phyloP scores from a whole-genome alignment of 2,797 vertebrate species.

The Tinamus major region DNA sequence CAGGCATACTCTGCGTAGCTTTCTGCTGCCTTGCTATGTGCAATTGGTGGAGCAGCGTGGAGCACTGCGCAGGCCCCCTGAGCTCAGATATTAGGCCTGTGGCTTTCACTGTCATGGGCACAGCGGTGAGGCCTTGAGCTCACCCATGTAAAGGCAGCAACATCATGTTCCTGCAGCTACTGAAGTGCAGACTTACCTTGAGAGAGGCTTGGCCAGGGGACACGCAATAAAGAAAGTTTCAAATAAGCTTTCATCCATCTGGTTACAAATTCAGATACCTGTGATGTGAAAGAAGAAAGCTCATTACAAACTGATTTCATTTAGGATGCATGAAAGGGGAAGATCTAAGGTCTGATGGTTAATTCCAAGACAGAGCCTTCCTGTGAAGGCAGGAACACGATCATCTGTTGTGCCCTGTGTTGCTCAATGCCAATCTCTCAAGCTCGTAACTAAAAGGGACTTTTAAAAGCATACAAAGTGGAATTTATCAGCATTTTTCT shows the following conservation, averaged over 20 bases:
- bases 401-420: background rate
- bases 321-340: background rate
- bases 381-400: background rate
- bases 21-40: rapidly evolving
- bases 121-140: background rate
- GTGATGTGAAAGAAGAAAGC: background rate
- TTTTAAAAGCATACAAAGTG: background rate
- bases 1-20: background rate
- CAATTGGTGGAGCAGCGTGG: background rate
- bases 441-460: background rate
- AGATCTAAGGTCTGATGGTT: background rate
- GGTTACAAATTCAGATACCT: background rate
- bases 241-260: background rate
- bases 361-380: background rate
- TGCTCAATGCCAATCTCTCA: background rate
- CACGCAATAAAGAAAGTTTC: background rate
- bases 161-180: background rate
- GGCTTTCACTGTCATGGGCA: background rate
- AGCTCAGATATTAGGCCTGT: background rate
- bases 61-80: background rate
- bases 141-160: background rate
- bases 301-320: background rate
- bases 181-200: background rate
- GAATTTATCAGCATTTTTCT: background rate
- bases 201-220: background rate